These are phyloP conservation scores for Astreopora myriophthalma DNA, from an alignment of 64 coral and sea anemone genomes.

Conservation along the genomic window DNA sequence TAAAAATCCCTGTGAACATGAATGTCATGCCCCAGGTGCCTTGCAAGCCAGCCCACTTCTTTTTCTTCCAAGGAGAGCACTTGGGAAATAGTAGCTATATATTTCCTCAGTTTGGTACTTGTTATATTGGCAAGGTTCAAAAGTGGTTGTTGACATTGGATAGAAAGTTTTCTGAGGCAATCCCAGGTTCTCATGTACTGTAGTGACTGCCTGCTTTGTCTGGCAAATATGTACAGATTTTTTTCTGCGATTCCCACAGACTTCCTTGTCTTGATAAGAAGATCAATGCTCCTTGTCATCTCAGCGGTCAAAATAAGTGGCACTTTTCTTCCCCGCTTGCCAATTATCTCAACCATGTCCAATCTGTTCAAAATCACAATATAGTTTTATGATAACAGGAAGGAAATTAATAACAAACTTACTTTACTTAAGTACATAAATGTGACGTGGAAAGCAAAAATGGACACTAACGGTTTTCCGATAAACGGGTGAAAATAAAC, in stretches of 20 bases:
- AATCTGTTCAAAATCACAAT: too few species aligned
- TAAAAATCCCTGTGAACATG: slow-evolving; percentile 23
- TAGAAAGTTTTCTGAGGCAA: not conserved
- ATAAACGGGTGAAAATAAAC: too few species aligned
- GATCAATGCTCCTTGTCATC: not conserved
- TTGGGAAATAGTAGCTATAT: slow-evolving; percentile 47
- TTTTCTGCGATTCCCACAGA: not conserved
- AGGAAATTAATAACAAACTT: too few species aligned
- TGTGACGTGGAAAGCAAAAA: too few species aligned
- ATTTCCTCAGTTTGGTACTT: slow-evolving; percentile 50
- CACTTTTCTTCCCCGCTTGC: too few species aligned
- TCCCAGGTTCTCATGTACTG: slow-evolving; percentile 23
- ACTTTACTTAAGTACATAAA: too few species aligned
- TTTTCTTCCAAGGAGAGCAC: not conserved
- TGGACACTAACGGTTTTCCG: too few species aligned
- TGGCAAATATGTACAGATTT: not conserved
- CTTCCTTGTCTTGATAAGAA: not conserved
- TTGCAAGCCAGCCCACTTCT: slow-evolving; percentile 66
- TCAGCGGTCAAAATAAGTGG: not conserved
- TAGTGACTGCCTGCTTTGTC: not conserved
- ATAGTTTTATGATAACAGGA: too few species aligned
- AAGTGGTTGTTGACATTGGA: not conserved
- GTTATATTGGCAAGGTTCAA: slow-evolving; percentile 33
- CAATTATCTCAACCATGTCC: too few species aligned
- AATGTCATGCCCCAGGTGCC: slow-evolving; percentile 48